These are phyloP conservation scores for Dendropsophus ebraccatus DNA, from an alignment of 2,113 vertebrate genomes.

Conservation along the genomic window DNA sequence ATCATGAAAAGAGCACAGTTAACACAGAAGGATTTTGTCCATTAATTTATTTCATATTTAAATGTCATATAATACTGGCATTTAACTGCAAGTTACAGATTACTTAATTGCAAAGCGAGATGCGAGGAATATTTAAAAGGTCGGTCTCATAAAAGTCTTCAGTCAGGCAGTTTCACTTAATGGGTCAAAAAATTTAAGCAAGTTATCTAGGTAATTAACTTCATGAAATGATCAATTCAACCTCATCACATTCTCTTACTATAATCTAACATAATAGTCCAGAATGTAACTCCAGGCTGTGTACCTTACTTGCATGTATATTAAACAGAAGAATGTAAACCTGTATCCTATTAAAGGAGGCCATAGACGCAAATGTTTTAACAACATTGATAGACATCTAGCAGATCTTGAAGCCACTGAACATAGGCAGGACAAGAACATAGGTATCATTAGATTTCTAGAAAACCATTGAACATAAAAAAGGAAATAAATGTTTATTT, in stretches of 20 bases:
- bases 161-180: slow-evolving; percentile 38
- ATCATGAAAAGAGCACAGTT: slow-evolving; percentile 22
- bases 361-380: neutral
- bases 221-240: slow-evolving; percentile 17
- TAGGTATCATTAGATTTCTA: too few species aligned
- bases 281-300: neutral
- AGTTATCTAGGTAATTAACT: slow-evolving; percentile 36
- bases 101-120: slow-evolving; percentile 16
- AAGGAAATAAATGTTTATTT: too few species aligned
- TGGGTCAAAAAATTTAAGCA: slow-evolving; percentile 49
- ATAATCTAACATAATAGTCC: neutral
- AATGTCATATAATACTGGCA: slow-evolving; percentile 51
- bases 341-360: neutral
- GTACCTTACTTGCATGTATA: neutral
- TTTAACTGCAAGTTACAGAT: slow-evolving; percentile 45
- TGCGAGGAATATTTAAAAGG: slow-evolving; percentile 47
- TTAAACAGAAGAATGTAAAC: neutral
- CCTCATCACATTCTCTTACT: neutral
- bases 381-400: too few species aligned
- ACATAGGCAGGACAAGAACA: too few species aligned
- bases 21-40: slow-evolving; percentile 35
- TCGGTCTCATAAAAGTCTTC: slow-evolving; percentile 36
- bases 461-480: too few species aligned
- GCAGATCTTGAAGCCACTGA: too few species aligned
- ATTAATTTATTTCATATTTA: slow-evolving; percentile 38